These are phyloP conservation scores for Macheiramphus alcinus DNA, from an alignment of 2,113 vertebrate genomes.

Conservation along the genomic window DNA sequence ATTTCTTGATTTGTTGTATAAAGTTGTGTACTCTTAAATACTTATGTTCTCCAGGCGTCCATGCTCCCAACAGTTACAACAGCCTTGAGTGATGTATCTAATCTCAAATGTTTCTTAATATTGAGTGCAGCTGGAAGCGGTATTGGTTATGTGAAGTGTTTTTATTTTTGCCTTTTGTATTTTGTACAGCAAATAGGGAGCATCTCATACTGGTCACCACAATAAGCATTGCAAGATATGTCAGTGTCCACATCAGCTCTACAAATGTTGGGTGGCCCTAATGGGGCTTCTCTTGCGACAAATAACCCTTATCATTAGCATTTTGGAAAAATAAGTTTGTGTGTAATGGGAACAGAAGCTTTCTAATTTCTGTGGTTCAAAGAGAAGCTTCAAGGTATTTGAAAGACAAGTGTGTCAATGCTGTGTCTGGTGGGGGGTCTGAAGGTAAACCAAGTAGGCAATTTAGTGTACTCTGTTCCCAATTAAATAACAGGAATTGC, in stretches of 20 bases:
- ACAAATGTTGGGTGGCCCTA: background rate
- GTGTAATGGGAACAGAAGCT: background rate
- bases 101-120: background rate
- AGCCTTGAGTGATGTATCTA: background rate
- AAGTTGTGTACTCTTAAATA: background rate
- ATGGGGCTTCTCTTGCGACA: rapidly evolving
- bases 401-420: background rate
- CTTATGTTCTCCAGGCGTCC: background rate
- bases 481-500: rapidly evolving
- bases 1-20: no score
- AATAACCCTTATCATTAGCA: background rate
- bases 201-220: background rate
- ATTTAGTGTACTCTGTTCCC: rapidly evolving
- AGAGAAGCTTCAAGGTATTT: background rate
- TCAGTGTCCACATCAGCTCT: background rate
- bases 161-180: background rate
- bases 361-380: background rate
- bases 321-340: background rate
- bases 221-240: background rate
- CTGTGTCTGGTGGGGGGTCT: background rate
- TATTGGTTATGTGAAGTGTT: rapidly evolving
- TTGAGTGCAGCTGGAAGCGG: background rate
- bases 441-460: background rate
- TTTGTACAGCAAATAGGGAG: background rate
- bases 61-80: background rate